Evolutionary conservation across 2,888 invertebrate species (phyloP).

Genomic region (Lithodes maja): DNA sequence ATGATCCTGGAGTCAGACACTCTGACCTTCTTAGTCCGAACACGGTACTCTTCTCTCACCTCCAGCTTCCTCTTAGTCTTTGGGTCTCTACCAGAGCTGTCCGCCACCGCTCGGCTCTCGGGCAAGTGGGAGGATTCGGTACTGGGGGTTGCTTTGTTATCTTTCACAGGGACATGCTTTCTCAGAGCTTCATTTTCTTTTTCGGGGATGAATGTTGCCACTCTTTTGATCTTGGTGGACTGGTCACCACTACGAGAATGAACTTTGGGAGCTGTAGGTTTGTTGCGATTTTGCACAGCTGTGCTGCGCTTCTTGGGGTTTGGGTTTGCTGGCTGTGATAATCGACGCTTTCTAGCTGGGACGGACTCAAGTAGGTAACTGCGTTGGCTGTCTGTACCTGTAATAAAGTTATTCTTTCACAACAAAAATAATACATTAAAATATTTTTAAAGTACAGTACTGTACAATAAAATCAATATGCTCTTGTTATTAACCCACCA

Average conservation of each 20-base stretch:
- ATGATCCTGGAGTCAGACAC: neutral
- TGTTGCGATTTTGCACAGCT: constrained; percentile 20
- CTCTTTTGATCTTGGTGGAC: constrained; percentile 22
- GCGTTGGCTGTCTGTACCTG: constrained; percentile 72
- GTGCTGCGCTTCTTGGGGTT: constrained; percentile 34
- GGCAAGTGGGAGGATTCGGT: neutral
- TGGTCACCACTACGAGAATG: constrained; percentile 13
- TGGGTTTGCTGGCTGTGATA: constrained; percentile 71
- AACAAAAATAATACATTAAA: neutral
- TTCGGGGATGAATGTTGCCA: constrained; percentile 12
- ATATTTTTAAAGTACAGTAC: too few species aligned
- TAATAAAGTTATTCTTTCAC: neutral
- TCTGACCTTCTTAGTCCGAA: constrained; percentile 45
- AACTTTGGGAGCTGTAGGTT: constrained; percentile 7
- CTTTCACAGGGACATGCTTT: constrained; percentile 15
- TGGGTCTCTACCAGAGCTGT: neutral
- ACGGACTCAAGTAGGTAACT: constrained; percentile 73
- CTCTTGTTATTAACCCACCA: too few species aligned
- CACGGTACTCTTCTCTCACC: constrained; percentile 13
- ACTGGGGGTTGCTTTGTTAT: neutral
- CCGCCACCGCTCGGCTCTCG: neutral
- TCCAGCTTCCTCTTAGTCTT: constrained; percentile 55
- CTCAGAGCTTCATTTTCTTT: constrained; percentile 29
- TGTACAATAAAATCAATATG: too few species aligned
- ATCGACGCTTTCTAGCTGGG: constrained; percentile 73